A percentile compares a stretch with the other conserved stretches of the same genome.
Conservation (phyloP, 2,888 invertebrate species). For the Spicauda simplicius region DNA sequence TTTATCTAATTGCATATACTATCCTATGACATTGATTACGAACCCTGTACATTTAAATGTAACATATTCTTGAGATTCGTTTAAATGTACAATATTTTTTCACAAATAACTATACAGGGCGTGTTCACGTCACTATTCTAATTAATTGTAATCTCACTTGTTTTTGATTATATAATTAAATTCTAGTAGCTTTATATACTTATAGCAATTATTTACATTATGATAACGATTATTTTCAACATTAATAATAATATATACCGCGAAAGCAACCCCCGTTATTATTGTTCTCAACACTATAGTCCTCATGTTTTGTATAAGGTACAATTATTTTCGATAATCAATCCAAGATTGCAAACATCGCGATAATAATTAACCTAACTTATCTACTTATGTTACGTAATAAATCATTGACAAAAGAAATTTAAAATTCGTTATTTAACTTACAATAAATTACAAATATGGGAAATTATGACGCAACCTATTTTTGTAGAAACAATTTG, state of each 20-base stretch:
- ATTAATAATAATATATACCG: constrained; percentile 41
- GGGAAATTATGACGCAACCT: constrained; percentile 33
- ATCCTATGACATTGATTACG: constrained; percentile 61
- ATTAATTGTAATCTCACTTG: constrained; percentile 83
- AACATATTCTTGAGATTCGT: constrained; percentile 65
- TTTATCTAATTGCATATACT: constrained; percentile 63
- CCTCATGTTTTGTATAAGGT: constrained; percentile 16
- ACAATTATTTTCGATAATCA: constrained; percentile 15
- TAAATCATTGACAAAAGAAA: constrained; percentile 49
- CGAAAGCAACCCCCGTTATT: constrained; percentile 50
- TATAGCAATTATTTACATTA: constrained; percentile 77
- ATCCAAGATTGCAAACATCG: constrained; percentile 23
- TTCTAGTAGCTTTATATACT: constrained; percentile 72
- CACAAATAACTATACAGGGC: constrained; percentile 63
- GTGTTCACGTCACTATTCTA: constrained; percentile 63
- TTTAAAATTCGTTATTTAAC: constrained; percentile 66
- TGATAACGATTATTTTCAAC: constrained; percentile 51
- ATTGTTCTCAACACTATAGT: constrained; percentile 30
- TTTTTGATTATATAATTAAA: constrained; percentile 78
- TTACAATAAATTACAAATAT: constrained; percentile 48
- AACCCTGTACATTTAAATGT: constrained; percentile 65
- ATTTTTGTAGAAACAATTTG: constrained; percentile 31
- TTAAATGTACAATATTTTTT: constrained; percentile 46
- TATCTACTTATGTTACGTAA: constrained; percentile 46
- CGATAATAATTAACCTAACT: constrained; percentile 41